Conservation (phyloP, 2,113 vertebrate genomes). For the Microcebus tavaratra region DNA sequence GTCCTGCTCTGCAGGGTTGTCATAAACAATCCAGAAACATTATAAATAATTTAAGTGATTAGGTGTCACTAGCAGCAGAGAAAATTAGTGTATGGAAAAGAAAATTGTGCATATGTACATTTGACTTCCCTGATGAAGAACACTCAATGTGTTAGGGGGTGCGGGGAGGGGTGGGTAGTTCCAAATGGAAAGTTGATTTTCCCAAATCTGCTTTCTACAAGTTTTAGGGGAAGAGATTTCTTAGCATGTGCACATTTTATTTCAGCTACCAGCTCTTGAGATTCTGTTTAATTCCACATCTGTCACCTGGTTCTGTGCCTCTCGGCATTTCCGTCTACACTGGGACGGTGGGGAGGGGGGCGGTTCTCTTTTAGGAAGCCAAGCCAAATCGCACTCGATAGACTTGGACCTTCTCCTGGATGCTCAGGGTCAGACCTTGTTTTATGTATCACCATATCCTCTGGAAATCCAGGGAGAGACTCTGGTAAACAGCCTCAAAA, state of each 20-base stretch:
- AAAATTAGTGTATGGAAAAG: background rate
- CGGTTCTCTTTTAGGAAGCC: background rate
- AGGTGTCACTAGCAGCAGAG: background rate
- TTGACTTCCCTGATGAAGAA: background rate
- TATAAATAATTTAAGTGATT: background rate
- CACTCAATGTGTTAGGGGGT: no score
- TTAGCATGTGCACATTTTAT: background rate
- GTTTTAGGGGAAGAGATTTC: background rate
- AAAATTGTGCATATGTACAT: background rate
- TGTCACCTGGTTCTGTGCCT: background rate
- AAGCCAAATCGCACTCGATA: background rate
- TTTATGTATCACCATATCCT: background rate
- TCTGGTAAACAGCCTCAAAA: background rate
- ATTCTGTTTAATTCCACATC: background rate
- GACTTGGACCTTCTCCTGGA: background rate
- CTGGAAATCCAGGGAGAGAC: background rate
- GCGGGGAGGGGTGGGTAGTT: background rate
- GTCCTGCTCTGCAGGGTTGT: background rate
- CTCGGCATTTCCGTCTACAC: background rate
- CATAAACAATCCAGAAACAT: background rate
- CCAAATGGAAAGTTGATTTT: background rate
- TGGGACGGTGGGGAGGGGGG: rapidly evolving
- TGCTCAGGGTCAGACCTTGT: background rate
- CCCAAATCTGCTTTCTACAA: background rate
- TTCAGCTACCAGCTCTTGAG: background rate